Conservation (phyloP, 2,113 vertebrate genomes). For the Tupaia chinensis region DNA sequence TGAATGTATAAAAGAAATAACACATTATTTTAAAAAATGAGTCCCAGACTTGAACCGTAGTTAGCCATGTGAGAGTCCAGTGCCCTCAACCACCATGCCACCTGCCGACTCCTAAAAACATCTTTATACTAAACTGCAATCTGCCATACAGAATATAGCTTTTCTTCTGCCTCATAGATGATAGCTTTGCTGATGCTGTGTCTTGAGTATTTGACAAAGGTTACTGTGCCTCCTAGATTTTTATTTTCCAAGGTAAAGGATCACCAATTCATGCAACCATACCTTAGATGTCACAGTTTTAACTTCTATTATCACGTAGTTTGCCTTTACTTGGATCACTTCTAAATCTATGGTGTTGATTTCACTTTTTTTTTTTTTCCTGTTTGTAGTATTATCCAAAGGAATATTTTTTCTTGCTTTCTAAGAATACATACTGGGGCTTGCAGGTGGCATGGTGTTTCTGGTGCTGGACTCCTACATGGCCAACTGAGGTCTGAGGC, state of each 20-base stretch:
- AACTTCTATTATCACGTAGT: neutral
- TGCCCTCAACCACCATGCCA: too few species aligned
- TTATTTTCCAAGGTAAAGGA: neutral
- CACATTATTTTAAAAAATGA: too few species aligned
- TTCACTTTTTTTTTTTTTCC: neutral
- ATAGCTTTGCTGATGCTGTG: neutral
- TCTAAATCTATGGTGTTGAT: neutral
- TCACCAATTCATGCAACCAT: neutral
- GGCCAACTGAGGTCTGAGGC: too few species aligned
- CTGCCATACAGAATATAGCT: neutral
- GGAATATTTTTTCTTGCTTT: neutral
- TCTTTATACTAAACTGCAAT: neutral
- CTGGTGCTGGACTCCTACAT: too few species aligned
- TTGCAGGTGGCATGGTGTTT: too few species aligned
- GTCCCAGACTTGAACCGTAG: too few species aligned
- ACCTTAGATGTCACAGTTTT: neutral
- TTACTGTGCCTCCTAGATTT: neutral
- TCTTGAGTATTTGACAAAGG: neutral
- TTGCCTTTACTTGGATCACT: neutral
- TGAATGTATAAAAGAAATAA: too few species aligned
- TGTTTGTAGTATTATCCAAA: neutral
- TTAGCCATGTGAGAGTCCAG: too few species aligned
- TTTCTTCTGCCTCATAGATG: neutral
- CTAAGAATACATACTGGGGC: too few species aligned
- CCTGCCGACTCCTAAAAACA: too few species aligned